phyloP scores from a whole-genome alignment of 2,888 invertebrate species.

The Aporophyla lueneburgensis region DNA sequence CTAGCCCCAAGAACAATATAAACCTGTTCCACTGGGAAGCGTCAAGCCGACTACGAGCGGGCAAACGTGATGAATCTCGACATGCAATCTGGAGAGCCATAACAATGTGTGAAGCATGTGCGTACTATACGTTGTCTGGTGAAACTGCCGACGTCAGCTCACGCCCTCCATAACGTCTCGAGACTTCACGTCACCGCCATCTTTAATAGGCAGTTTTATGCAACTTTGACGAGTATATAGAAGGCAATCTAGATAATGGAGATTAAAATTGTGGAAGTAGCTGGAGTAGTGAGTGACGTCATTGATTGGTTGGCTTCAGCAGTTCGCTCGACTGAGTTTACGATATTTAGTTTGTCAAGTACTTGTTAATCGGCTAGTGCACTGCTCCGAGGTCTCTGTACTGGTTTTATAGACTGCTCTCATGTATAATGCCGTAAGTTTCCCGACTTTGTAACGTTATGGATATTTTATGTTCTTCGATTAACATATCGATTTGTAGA shows the following conservation, averaged over 20 bases:
- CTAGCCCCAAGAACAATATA: slow-evolving; percentile 27
- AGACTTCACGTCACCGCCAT: slow-evolving; percentile 20
- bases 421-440: slow-evolving; percentile 24
- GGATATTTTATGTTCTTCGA: neutral
- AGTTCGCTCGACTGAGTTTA: slow-evolving; percentile 48
- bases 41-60: slow-evolving; percentile 23
- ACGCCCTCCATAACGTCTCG: slow-evolving; percentile 21
- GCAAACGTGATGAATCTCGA: slow-evolving; percentile 57
- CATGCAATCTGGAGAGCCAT: slow-evolving; percentile 45
- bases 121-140: slow-evolving; percentile 11
- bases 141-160: slow-evolving; percentile 13
- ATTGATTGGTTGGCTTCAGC: slow-evolving; percentile 36
- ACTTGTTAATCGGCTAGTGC: slow-evolving; percentile 52
- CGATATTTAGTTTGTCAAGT: slow-evolving; percentile 59
- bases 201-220: slow-evolving; percentile 35
- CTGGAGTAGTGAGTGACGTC: slow-evolving; percentile 33
- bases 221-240: slow-evolving; percentile 29
- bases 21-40: slow-evolving; percentile 46
- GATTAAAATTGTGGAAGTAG: slow-evolving; percentile 52
- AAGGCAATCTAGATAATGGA: slow-evolving; percentile 57
- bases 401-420: slow-evolving; percentile 33
- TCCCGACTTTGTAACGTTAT: slow-evolving; percentile 17
- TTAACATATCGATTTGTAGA: slow-evolving; percentile 13
- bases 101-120: slow-evolving; percentile 51
- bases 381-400: slow-evolving; percentile 27